These are phyloP conservation scores for Sialis lutaria DNA, from an alignment of 2,888 invertebrate species.

Conservation along the genomic window DNA sequence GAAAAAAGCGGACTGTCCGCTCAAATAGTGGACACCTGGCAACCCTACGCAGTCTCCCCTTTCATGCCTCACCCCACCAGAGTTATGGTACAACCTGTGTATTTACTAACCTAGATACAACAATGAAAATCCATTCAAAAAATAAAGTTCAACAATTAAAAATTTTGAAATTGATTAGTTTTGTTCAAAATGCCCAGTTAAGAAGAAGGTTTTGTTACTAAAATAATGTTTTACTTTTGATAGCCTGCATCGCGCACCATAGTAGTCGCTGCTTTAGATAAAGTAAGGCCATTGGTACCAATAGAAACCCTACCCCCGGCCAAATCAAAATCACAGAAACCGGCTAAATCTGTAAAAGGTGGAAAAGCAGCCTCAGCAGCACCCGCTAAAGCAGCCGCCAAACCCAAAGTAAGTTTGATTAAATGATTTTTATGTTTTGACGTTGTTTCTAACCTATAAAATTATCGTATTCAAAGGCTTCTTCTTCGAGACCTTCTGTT, in stretches of 20 bases:
- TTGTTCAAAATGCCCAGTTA: too few relatives aligned
- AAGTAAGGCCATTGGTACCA: constrained; percentile 69
- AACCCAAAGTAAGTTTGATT: constrained; percentile 30
- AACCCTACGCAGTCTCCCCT: too few relatives aligned
- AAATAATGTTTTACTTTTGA: constrained; percentile 6
- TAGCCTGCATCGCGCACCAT: constrained; percentile 58
- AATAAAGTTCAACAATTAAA: too few relatives aligned
- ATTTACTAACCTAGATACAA: too few relatives aligned
- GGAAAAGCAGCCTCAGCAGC: constrained; percentile 33
- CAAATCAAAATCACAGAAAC: constrained; percentile 36
- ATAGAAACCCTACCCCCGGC: constrained; percentile 56
- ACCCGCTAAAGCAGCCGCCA: constrained; percentile 29
- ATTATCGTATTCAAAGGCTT: not conserved
- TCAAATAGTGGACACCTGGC: too few relatives aligned
- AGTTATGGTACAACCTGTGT: too few relatives aligned
- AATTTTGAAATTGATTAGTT: too few relatives aligned
- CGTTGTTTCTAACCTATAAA: not conserved
- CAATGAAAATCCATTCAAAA: too few relatives aligned
- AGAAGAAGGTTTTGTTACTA: too few relatives aligned
- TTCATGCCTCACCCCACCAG: too few relatives aligned
- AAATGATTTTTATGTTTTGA: too few relatives aligned
- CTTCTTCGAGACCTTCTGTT: constrained; percentile 14
- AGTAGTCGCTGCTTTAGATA: constrained; percentile 66
- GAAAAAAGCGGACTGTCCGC: too few relatives aligned
- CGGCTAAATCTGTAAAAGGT: constrained; percentile 35